Conservation (phyloP, 2,113 vertebrate species). For the Chloropsis cyanopogon region DNA sequence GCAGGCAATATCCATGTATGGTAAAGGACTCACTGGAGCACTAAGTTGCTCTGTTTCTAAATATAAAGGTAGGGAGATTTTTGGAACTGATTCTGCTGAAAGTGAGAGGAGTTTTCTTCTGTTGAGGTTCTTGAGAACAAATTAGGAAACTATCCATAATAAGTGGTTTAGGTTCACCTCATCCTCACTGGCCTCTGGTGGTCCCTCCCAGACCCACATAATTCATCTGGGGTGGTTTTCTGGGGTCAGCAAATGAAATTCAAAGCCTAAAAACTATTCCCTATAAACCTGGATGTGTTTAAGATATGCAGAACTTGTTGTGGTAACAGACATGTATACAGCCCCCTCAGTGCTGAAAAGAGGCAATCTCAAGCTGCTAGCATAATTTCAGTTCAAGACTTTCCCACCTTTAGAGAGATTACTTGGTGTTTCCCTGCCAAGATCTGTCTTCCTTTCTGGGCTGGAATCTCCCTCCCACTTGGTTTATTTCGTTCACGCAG, state of each 20-base stretch:
- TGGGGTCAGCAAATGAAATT: background rate
- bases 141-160: background rate
- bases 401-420: background rate
- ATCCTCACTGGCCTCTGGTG: background rate
- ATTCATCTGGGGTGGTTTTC: background rate
- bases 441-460: background rate
- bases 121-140: background rate
- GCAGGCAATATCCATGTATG: constrained; percentile 39
- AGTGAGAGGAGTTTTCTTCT: background rate
- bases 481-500: background rate
- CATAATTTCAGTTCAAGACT: background rate
- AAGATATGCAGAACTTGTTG: background rate
- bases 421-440: background rate
- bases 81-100: background rate
- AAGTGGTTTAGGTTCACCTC: background rate
- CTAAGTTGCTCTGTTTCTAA: constrained; percentile 37
- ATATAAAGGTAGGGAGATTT: constrained; percentile 42
- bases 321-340: background rate
- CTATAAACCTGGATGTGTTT: background rate
- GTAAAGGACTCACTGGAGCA: constrained; percentile 1
- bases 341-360: background rate
- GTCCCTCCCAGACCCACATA: background rate
- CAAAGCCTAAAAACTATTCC: background rate
- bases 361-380: background rate
- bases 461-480: constrained; percentile 9